Base-by-base conservation (phyloP, 2,113 vertebrate genomes). In the Lamprologus callipterus region DNA sequence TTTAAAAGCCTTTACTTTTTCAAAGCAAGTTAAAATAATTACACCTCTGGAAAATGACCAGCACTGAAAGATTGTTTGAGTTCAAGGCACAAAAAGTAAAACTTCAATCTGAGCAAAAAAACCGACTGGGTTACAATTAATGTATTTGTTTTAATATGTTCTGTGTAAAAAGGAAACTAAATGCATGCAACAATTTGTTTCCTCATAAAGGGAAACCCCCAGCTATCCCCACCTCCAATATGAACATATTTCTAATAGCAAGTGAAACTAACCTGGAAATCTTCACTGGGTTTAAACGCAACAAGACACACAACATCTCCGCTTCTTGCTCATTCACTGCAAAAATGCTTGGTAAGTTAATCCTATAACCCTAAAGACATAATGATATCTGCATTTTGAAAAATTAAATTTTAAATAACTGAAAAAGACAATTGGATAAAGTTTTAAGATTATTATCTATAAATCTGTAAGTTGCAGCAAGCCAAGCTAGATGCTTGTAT, bases 51-150 rank as follows among this genome's bases (percentile, higher is more conserved):
- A 65, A 37, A 19, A 35, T 35, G 4, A 2, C 31, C 60, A 13
- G 33, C 33, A 68, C 4, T 0, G 11, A 2, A 35, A 37, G 33
- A 68, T 35, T 68, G 60, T 12, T 21, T 12, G 2, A 37, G 7
- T 13, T 68, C 12, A 12, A 68, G 4, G 2, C 6, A 37, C 6
- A n/a, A n/a, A 37, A 65, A n/a, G 19, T 37, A 19, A 68, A 37
- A 37, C 7, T 68, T 37, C 0, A 68, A n/a, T n/a, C 60, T 68
- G 7, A 37, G 10, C 60, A 68, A 4, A n/a, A 65, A 68, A 37
- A 0, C 4, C 4, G 0, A 37, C 11, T 21, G 60, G 11, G 19
- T 68, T 68, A 68, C 19, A 37, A 21, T n/a, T 37, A 37, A n/a
- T n/a, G 19, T 21, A 21, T 68, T 8, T 63, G 28, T 63, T 33